Evolutionary conservation across 2,113 vertebrate species (phyloP).

Genomic region (Cyphomyrus discorhynchus): DNA sequence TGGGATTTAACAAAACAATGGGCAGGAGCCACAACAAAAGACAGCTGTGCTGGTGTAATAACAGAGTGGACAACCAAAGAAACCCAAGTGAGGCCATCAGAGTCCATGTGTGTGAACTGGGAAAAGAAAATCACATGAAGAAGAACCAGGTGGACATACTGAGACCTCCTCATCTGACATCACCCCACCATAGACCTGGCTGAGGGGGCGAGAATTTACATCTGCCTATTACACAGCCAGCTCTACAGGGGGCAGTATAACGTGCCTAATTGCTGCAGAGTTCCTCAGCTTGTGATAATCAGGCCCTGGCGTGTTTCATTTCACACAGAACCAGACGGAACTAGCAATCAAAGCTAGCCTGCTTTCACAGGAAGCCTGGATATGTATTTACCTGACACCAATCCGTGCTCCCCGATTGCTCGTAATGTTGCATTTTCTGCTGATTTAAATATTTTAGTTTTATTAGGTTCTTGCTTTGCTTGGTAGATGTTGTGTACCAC

Average conservation of each 20-base stretch:
- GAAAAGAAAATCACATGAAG: background rate
- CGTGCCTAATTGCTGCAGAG: slow-evolving; percentile 32
- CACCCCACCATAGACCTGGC: background rate
- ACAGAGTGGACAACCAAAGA: background rate
- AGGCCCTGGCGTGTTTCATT: background rate
- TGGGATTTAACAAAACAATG: background rate
- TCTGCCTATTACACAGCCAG: slow-evolving; percentile 36
- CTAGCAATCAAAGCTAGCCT: background rate
- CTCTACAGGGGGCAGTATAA: slow-evolving; percentile 31
- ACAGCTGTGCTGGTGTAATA: background rate
- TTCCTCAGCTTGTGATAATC: slow-evolving; percentile 19
- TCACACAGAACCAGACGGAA: background rate
- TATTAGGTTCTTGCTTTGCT: background rate
- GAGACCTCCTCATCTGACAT: background rate
- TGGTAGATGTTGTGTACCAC: background rate
- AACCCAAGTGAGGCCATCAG: background rate
- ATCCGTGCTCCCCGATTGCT: background rate
- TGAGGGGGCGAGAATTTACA: slow-evolving; percentile 5
- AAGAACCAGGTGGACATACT: background rate
- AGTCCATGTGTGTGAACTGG: background rate
- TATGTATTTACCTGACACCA: background rate
- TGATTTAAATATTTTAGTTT: background rate
- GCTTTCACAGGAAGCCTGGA: background rate
- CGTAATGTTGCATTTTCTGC: background rate
- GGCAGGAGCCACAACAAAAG: background rate